Evolutionary conservation across 1,140 invertebrate genomes (phyloP), one percentile per base, ranked within the genome.

Genomic region (Aphaenogaster rudis): DNA sequence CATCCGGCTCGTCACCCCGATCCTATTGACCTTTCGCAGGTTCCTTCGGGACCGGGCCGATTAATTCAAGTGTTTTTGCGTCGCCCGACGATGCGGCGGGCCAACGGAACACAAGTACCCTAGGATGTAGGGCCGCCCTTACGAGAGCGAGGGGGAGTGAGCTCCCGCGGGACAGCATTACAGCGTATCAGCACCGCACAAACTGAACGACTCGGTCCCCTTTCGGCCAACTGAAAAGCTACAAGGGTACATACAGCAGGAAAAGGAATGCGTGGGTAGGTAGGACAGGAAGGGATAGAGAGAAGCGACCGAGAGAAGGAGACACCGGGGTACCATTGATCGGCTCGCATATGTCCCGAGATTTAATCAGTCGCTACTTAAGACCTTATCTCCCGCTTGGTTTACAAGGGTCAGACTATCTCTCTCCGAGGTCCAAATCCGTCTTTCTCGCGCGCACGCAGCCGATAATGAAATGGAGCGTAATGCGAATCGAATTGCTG

Each of bases 291-390:
- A 59, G 59, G 17, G 17, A 45, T 3, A 8, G 59, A 84, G 69
- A 90, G 72, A 74, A 21, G 63, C 80, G 90, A 90, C 80, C 84
- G 86, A 86, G 88, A 15, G 52, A 63, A 82, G 52, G 69, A 82
- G 54, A 85, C 86, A 87, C 76, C 84, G 88, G 81, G 86, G 88
- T 88, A 78, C 91, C 94, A 93, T 94, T 94, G 93, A 95, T 94
- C 92, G 92, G 82, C 90, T 94, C 94, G 88, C 95, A 95, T 95
- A 95, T 95, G 95, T 95, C 94, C 92, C 88, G 91, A 95, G 95
- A 95, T 95, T 95, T 94, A 95, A 95, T 95, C 95, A 95, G 93
- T 93, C 92, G 77, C 89, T 95, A 94, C 95, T 95, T 94, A 94
- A 86, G 91, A 91, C 90, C 94, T 95, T 94, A 95, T 95, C 92